Base-by-base conservation (phyloP, 2,113 vertebrate genomes). In the Enhydra lutris region DNA sequence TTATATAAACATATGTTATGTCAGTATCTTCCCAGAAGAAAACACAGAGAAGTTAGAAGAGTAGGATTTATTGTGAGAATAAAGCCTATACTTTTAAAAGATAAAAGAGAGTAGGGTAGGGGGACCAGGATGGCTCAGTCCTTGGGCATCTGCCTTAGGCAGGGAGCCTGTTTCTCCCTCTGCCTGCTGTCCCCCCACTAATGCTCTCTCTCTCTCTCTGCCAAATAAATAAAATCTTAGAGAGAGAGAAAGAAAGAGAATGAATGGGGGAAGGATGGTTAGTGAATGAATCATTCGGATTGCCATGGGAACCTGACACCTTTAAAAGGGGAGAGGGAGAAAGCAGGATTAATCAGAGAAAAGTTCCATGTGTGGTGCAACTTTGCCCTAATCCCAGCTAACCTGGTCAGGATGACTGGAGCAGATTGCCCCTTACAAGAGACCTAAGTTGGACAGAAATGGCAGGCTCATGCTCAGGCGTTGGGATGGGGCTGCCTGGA, bases 331-430 rank as follows among this genome's bases (percentile, higher is more conserved):
- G 26, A 21, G 42, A 69, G 18, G n/a, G 7, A 57, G 39, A 89
- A 89, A 71, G 52, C 9, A 31, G 13, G 2, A 7, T 6, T 5
- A 2, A 10, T 3, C 20, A 36, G 61, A 76, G 23, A 15, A 69
- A n/a, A 14, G 0, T 11, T 34, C 12, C 0, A 29, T 9, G 39
- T 2, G 1, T 26, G 34, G 17, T 36, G 42, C 31, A 21, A 26
- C 20, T 39, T 50, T 83, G 18, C 5, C 29, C 23, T 8, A 69
- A 50, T 67, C 9, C 9, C 24, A 36, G 42, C 18, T 67, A n/a
- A n/a, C 29, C 39, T 4, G 21, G 18, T 10, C 45, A 2, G 7
- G 15, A 55, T 1, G 6, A 24, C 9, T 89, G 42, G n/a, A 74
- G 23, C 18, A 84, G 23, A 57, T 2, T 20, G 17, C 2, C 10